Evolutionary conservation across 1,140 invertebrate species (phyloP).

Genomic region (Ditylenchus dipsaci): DNA sequence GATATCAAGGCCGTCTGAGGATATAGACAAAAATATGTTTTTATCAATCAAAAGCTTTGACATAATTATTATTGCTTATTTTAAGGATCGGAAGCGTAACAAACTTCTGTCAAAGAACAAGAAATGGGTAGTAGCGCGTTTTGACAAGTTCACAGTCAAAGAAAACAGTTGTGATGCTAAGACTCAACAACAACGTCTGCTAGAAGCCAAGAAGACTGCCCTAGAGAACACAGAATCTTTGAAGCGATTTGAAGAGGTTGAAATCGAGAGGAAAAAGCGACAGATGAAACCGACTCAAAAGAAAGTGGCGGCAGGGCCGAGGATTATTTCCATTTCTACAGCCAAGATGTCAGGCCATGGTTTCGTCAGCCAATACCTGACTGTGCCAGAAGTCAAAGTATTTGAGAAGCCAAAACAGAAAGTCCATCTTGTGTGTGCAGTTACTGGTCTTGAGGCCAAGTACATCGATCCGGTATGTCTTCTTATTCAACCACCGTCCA

Average conservation of each 20-base stretch:
- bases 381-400: constrained; percentile 13
- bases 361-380: not conserved
- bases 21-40: not conserved
- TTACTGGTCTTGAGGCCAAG: constrained; percentile 22
- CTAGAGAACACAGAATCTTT: constrained; percentile 36
- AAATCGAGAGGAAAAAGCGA: constrained; percentile 37
- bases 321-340: not conserved
- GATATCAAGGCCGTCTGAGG: not conserved
- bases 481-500: too few relatives aligned
- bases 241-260: constrained; percentile 40
- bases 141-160: constrained; percentile 26
- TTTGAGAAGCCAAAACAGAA: constrained; percentile 7
- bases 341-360: not conserved
- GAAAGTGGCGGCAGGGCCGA: not conserved
- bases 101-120: constrained; percentile 36
- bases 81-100: constrained; percentile 16
- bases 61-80: too few relatives aligned
- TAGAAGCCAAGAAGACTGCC: constrained; percentile 37
- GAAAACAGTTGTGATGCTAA: constrained; percentile 40
- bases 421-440: constrained; percentile 26
- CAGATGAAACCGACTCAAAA: constrained; percentile 22
- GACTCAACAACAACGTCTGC: constrained; percentile 33
- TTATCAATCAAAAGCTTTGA: too few relatives aligned
- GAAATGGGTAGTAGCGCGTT: constrained; percentile 43
- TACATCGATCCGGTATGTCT: constrained; percentile 28